phyloP scores from a whole-genome alignment of 2,888 invertebrate species.

The Seladonia tumulorum region DNA sequence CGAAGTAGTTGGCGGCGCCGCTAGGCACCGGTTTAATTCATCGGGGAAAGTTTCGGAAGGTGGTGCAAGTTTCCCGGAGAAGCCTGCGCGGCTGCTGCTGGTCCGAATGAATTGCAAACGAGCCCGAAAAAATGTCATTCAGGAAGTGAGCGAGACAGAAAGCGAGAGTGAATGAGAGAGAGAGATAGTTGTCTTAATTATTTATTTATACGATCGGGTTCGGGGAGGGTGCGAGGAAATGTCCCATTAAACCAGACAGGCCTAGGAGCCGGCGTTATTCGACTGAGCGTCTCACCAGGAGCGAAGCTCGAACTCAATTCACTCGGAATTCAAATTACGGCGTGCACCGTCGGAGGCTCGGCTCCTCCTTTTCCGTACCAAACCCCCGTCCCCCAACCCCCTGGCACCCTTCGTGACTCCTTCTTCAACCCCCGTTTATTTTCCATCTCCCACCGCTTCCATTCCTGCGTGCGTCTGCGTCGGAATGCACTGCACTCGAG shows the following conservation, averaged over 20 bases:
- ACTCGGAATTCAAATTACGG: conserved; percentile 81
- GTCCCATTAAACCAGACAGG: conserved; percentile 65
- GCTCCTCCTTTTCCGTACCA: conserved; percentile 53
- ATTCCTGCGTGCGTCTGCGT: conserved; percentile 47
- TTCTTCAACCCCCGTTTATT: conserved; percentile 52
- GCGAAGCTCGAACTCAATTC: conserved; percentile 78
- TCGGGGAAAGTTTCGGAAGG: conserved; percentile 29
- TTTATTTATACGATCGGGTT: conserved; percentile 57
- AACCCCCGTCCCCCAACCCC: neutral
- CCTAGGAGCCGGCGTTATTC: conserved; percentile 63
- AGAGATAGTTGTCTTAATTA: conserved; percentile 55
- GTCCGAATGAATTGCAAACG: conserved; percentile 44
- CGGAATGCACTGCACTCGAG: conserved; percentile 51
- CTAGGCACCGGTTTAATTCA: conserved; percentile 35
- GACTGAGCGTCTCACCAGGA: conserved; percentile 73
- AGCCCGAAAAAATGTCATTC: conserved; percentile 48
- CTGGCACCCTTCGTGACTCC: conserved; percentile 24
- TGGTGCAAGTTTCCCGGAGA: conserved; percentile 13
- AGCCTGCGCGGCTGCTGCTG: neutral
- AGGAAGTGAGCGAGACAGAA: neutral
- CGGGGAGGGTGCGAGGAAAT: conserved; percentile 38
- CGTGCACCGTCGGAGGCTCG: conserved; percentile 52
- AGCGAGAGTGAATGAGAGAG: neutral
- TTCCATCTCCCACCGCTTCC: conserved; percentile 28
- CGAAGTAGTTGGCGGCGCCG: conserved; percentile 6